A percentile compares a stretch with the other conserved stretches of the same genome.
phyloP scores from a whole-genome alignment of 2,888 invertebrate genomes.

The Spatulosminthurus flaviceps region DNA sequence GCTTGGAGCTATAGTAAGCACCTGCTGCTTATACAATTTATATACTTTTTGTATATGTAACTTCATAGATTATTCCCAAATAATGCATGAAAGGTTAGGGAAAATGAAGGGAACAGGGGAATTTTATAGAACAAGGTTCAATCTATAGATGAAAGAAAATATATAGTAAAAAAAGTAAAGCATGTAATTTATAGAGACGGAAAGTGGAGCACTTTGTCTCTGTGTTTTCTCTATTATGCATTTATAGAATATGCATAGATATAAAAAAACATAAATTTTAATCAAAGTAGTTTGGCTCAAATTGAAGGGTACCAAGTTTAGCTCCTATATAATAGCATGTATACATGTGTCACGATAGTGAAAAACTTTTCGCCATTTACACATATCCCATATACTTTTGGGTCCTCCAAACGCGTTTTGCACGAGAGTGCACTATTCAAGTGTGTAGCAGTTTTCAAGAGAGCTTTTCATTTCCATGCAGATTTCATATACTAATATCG shows the following conservation, averaged over 20 bases:
- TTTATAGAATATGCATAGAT: background rate
- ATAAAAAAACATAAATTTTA: conserved; percentile 8
- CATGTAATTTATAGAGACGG: conserved; percentile 12
- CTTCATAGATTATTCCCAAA: background rate
- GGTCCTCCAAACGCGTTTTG: background rate
- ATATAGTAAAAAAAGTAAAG: background rate
- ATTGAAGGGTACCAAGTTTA: background rate
- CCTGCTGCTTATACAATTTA: no score
- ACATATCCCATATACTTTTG: background rate
- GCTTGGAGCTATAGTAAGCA: background rate
- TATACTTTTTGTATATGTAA: background rate
- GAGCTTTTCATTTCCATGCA: background rate
- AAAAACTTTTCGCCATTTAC: no score
- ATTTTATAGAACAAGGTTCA: conserved; percentile 7
- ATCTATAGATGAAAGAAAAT: no score
- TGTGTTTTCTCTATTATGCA: background rate
- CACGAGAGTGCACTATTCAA: no score
- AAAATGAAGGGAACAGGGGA: background rate
- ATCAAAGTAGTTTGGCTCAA: conserved; percentile 9
- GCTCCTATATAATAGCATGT: background rate
- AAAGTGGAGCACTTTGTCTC: conserved; percentile 8
- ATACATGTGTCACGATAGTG: no score
- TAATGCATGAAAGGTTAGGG: background rate
- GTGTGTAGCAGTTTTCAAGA: background rate
- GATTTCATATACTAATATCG: conserved; percentile 2